Evolutionary conservation across 2,113 vertebrate species (phyloP), one percentile per base, ranked within the genome.

Genomic region (Dasyornis broadbenti): DNA sequence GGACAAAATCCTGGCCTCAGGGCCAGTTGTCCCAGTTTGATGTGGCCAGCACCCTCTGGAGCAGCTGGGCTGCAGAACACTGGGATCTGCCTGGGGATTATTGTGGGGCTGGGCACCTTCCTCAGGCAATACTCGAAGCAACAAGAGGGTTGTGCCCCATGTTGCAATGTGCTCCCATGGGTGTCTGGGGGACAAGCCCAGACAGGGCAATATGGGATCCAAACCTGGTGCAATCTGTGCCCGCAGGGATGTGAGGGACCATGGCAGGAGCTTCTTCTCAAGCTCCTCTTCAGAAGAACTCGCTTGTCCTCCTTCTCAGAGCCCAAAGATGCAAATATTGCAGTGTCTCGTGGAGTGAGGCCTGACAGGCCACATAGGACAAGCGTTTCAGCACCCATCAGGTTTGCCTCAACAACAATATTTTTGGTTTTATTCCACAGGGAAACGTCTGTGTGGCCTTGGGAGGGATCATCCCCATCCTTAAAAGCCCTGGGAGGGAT

Each of bases 171-270:
- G 37, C 65, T 57, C 13, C 23, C 4, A 15, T 6, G 63, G 71
- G 26, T 18, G 49, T 28, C 15, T 10, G 11, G 10, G 63, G 68
- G 27, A 14, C 30, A 13, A 53, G 27, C 9, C 5, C 19, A 2
- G 53, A 21, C 1, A 13, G 59, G 53, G 24, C 57, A 33, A 39
- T 1, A 2, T 19, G 21, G 28, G 42, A 87, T 50, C 28, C 26
- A 21, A 39, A 8, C 3, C 10, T 8, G 10, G 11, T 11, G 54
- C 53, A 9, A 13, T 14, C 26, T 7, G 44, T 23, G 61, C 56
- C 27, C 0, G 0, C 1, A 0, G 47, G 14, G 21, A 9, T 5
- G 27, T 8, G 20, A 31, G 31, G 72, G 37, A 12, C 35, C 22
- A 4, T 0, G 21, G 33, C n/a, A 23, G 45, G 20, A 76, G 57